Conservation (phyloP, 2,113 vertebrate species). For the Oncorhynchus keta region DNA sequence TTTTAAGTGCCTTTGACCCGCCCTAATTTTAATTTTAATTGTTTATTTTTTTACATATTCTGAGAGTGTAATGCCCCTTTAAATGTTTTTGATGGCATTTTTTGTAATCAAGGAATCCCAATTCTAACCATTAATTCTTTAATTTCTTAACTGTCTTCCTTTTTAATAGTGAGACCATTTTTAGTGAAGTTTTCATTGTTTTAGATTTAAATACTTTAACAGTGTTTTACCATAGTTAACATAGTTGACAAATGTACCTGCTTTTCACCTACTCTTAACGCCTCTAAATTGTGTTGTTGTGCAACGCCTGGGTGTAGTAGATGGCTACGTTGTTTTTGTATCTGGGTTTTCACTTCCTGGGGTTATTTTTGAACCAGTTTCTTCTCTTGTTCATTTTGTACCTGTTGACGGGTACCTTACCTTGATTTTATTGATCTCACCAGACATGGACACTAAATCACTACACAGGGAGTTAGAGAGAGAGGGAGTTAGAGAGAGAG, state of each 20-base stretch:
- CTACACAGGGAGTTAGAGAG: not conserved
- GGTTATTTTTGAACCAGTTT: no score
- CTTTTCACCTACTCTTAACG: not conserved
- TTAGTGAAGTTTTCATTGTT: not conserved
- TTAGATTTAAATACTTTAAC: not conserved
- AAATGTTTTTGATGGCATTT: not conserved
- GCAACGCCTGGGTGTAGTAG: no score
- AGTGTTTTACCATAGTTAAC: not conserved
- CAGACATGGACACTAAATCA: not conserved
- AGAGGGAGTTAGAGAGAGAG: no score
- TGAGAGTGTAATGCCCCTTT: not conserved
- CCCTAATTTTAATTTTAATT: no score
- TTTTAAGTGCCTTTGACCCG: not conserved
- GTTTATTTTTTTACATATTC: not conserved
- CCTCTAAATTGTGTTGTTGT: no score
- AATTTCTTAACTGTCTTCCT: no score
- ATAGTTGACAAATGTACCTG: not conserved
- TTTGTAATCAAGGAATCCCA: no score
- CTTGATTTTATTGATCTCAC: not conserved
- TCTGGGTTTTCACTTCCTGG: no score
- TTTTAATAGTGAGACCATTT: not conserved
- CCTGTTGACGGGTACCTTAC: not conserved
- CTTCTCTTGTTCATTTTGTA: constrained; percentile 3
- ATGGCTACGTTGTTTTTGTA: no score
- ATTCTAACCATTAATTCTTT: no score